These are phyloP conservation scores for Euphysa ruthae DNA, from an alignment of 30 jellyfish, hydroid and myxozoan genomes.

Conservation along the genomic window DNA sequence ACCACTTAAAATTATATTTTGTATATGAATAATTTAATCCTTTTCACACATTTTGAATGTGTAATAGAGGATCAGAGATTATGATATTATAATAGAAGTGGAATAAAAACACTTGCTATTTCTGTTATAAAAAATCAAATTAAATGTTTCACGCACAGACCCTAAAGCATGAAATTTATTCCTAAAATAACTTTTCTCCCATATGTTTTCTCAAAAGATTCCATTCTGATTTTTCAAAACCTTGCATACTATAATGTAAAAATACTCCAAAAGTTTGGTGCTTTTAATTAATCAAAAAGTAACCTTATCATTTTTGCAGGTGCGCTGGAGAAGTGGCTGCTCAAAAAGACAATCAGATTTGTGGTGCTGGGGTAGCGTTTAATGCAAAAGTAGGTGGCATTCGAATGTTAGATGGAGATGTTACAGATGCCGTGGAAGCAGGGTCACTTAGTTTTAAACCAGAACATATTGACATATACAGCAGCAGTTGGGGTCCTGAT, in stretches of 20 bases:
- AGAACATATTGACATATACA: slow-evolving; percentile 72
- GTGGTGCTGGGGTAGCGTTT: slow-evolving; percentile 89
- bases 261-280: background rate
- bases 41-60: no score
- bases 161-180: no score
- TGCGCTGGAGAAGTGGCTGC: slow-evolving; percentile 98
- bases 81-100: no score
- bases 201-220: no score
- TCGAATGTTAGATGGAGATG: slow-evolving; percentile 94
- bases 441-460: slow-evolving; percentile 66
- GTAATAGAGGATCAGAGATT: no score
- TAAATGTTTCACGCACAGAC: no score
- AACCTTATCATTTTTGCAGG: slow-evolving; percentile 26
- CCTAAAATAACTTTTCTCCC: no score
- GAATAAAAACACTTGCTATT: no score
- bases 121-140: no score
- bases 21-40: no score
- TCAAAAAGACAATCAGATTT: slow-evolving; percentile 44
- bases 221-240: no score
- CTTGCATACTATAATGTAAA: background rate
- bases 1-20: no score
- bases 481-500: slow-evolving; percentile 99
- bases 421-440: slow-evolving; percentile 95
- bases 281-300: background rate
- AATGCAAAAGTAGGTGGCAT: slow-evolving; percentile 82